Evolutionary conservation across 2,888 invertebrate species (phyloP).

Genomic region (Shargacucullia verbasci): DNA sequence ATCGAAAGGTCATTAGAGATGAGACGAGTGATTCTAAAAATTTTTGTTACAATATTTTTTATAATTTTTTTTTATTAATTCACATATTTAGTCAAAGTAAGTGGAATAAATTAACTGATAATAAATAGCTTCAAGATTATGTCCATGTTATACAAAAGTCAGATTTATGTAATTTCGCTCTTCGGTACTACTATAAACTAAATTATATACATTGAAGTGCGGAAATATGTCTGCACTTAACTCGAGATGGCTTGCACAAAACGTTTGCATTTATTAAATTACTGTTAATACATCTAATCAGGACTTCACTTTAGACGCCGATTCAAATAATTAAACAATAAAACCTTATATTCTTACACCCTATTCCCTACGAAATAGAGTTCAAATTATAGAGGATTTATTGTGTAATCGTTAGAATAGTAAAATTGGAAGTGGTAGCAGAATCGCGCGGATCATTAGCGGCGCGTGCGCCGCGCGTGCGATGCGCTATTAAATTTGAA

Average conservation of each 20-base stretch:
- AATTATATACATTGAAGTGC: constrained; percentile 5
- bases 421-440: constrained; percentile 52
- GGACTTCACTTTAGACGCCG: constrained; percentile 13
- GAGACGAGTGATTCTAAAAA: constrained; percentile 48
- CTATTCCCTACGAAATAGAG: constrained; percentile 13
- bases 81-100: too few relatives aligned
- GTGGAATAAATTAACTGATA: too few relatives aligned
- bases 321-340: constrained; percentile 22
- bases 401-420: constrained; percentile 25
- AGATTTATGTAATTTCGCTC: too few relatives aligned
- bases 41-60: constrained; percentile 16
- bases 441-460: constrained; percentile 80
- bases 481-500: constrained; percentile 80
- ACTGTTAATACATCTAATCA: constrained; percentile 38
- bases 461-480: constrained; percentile 83
- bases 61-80: too few relatives aligned
- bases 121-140: too few relatives aligned
- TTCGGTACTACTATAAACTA: not conserved
- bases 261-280: constrained; percentile 44
- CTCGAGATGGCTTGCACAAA: constrained; percentile 12
- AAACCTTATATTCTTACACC: not conserved
- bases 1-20: constrained; percentile 51
- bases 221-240: constrained; percentile 9
- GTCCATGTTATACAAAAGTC: too few relatives aligned
- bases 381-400: constrained; percentile 13